Base-by-base conservation (phyloP, 2,888 invertebrate genomes). In the Drosophila koepferae region DNA sequence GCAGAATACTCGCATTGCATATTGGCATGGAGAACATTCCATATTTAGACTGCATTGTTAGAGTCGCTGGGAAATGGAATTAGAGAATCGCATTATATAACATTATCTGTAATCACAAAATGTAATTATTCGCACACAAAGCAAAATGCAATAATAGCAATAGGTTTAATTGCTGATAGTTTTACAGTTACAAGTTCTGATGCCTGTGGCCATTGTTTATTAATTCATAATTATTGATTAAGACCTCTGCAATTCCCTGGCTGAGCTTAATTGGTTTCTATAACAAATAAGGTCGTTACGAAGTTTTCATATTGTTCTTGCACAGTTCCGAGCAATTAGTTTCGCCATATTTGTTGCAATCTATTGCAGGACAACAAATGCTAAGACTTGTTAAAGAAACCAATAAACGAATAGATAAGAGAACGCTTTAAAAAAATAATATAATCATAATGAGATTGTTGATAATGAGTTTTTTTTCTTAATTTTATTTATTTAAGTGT, bases 301-400 rank as follows among this genome's bases (percentile, higher is more conserved):
- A 7, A 18, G 31, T 12, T 34, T 58, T 36, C 60, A 23, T 59
- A 67, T 48, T 70, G 60, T 64, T 65, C 36, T 58, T 61, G 53
- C 55, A 63, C 61, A 34, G 69, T 77, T 71, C 68, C 68, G 36
- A 56, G 59, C 16, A 68, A 46, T 61, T 70, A 43, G 40, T 44
- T 60, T 60, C 56, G 72, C 82, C 72, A 78, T 71, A 72, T 82
- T 85, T 74, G 76, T 70, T 72, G 70, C 72, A 64, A 28, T 38
- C 14, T 28, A 8, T n/a, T 31, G 44, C 43, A 40, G n/a, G n/a
- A n/a, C n/a, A n/a, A n/a, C n/a, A n/a, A n/a, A n/a, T n/a, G 55
- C 28, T 28, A 28, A 28, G 28, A 28, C 28, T 28, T 28, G 6
- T 28, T 28, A 28, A 28, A 28, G 28, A 28, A 6, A 6, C 5